Evolutionary conservation across 2,888 invertebrate species (phyloP), one percentile per base, ranked within the genome.

Genomic region (Palloptera scutellata): DNA sequence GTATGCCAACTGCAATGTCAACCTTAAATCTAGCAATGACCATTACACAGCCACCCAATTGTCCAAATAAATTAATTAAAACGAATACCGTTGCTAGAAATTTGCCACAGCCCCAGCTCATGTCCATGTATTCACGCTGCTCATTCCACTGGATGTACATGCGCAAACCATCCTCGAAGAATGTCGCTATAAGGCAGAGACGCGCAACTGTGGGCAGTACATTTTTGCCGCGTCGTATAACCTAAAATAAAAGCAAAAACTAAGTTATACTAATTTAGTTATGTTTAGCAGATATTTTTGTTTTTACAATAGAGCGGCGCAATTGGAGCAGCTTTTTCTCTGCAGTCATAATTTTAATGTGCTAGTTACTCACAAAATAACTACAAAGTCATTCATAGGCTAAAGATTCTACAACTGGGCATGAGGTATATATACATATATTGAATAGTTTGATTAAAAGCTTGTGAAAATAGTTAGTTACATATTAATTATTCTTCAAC

Each of bases 71-170:
- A 88, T 99, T 99, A 78, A 97, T 86, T 70, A 99, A 87, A 70
- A 99, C 98, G 86, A 99, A 99, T 74, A 97, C 76, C 15, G 96
- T 95, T 61, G 97, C 97, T 70, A 99, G 86, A 85, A 98, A 92
- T 75, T 91, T 91, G 55, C 98, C 98, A 87, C 98, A 97, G 57
- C 93, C 92, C 99, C 98, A 98, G 13, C 96, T 95, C 87, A 94
- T 91, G 84, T 97, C 93, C 96, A 98, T 98, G 85, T 97, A 98
- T 84, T 97, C 97, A 54, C 96, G 88, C 85, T 98, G 98, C 81
- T 98, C 97, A 64, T 90, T 90, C 98, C 98, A 98, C 85, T 99
- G 99, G 81, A 96, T 93, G 93, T 97, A 99, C 99, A 99, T 99
- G 70, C 99, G 91, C 69, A 99, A 89, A 1, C 99, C 99, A 88